Percentiles rank a stretch among this genome's conserved stretches.
Evolutionary conservation across 30 jellyfish, hydroid and myxozoan genomes (phyloP).

Genomic region (Hydractinia echinata): DNA sequence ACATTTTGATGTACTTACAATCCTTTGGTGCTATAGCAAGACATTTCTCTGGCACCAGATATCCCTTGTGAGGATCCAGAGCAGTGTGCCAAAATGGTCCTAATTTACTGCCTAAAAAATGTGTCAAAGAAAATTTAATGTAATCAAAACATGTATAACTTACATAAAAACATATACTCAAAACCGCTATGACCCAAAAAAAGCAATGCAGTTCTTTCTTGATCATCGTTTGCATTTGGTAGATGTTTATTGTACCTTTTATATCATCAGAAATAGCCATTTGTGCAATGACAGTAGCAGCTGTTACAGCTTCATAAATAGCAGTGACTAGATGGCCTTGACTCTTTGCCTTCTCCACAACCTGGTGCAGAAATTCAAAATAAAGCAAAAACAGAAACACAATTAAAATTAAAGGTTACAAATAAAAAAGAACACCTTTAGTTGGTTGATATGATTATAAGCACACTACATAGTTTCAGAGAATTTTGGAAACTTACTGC

Average conservation of each 20-base stretch:
- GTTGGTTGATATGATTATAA: neutral
- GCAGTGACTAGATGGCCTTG: conserved; percentile 48
- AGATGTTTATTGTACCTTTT: conserved; percentile 23
- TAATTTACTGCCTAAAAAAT: conserved; percentile 35
- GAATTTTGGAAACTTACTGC: too few relatives aligned
- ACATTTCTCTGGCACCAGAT: conserved; percentile 65
- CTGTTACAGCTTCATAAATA: conserved; percentile 66
- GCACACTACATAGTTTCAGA: too few relatives aligned
- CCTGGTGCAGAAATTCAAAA: neutral
- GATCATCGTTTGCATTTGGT: neutral
- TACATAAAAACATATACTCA: neutral
- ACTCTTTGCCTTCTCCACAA: conserved; percentile 38
- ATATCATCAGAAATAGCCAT: conserved; percentile 67
- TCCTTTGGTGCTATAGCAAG: conserved; percentile 47
- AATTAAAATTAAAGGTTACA: neutral
- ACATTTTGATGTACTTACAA: conserved; percentile 40
- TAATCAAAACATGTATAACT: too few relatives aligned
- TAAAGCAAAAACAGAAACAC: neutral
- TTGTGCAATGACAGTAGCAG: conserved; percentile 48
- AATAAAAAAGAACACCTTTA: neutral
- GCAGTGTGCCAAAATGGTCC: conserved; percentile 51
- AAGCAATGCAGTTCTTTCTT: neutral
- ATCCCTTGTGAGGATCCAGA: conserved; percentile 37
- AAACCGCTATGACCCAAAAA: neutral
- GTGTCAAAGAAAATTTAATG: neutral